Evolutionary conservation across 92 coral and sea anemone genomes (phyloP).

Genomic region (Phenganax marumi): DNA sequence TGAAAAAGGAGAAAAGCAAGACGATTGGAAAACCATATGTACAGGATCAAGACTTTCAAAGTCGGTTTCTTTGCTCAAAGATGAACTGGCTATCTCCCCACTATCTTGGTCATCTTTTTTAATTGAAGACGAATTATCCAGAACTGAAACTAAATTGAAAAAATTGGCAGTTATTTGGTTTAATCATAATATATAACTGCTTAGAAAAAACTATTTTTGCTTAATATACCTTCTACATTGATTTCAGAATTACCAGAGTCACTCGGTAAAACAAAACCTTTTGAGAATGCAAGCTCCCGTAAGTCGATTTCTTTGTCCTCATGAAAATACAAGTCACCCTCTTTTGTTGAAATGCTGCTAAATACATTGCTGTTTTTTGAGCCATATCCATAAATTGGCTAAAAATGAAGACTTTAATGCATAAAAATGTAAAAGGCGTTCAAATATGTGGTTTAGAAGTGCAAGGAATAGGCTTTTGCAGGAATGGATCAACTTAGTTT

Average conservation of each 20-base stretch:
- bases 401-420: too few species aligned
- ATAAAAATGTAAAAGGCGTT: background rate
- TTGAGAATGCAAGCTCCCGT: conserved; percentile 87
- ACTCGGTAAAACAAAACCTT: conserved; percentile 61
- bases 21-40: background rate
- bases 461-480: background rate
- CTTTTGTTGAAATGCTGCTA: conserved; percentile 73
- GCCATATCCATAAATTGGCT: conserved; percentile 97
- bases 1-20: background rate
- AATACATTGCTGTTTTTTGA: conserved; percentile 77
- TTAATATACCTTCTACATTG: conserved; percentile 66
- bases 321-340: conserved; percentile 83
- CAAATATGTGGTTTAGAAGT: background rate
- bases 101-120: conserved; percentile 8
- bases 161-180: background rate
- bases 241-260: conserved; percentile 73
- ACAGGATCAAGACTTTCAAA: conserved; percentile 31
- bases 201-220: background rate
- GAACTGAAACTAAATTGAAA: background rate
- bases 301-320: conserved; percentile 89
- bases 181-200: too few species aligned
- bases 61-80: background rate
- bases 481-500: background rate
- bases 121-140: background rate
- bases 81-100: background rate